These are phyloP conservation scores for Callipepla californica DNA, from an alignment of 2,113 vertebrate genomes.

Conservation along the genomic window DNA sequence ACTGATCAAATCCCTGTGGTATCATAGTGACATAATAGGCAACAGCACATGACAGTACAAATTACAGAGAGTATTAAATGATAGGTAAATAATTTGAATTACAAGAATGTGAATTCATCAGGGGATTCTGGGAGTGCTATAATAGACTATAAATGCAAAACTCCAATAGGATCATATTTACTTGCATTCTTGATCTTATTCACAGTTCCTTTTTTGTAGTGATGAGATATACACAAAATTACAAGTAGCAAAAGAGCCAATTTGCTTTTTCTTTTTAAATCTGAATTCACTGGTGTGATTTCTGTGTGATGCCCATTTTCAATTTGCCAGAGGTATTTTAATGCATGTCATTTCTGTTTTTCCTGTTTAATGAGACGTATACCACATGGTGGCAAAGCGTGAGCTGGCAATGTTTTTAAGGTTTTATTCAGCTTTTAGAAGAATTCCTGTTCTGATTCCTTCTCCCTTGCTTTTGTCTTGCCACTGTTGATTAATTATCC, in stretches of 20 bases:
- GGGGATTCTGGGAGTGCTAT: constrained; percentile 3
- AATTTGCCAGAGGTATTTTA: neutral
- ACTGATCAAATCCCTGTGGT: constrained; percentile 48
- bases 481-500: neutral
- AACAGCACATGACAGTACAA: constrained; percentile 22
- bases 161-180: fast-evolving
- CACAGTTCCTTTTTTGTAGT: neutral
- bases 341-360: neutral
- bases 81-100: constrained; percentile 49
- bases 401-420: neutral
- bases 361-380: neutral
- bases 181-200: neutral
- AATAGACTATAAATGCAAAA: neutral
- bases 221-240: neutral
- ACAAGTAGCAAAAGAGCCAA: neutral
- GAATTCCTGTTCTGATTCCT: neutral
- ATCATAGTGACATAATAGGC: constrained; percentile 41
- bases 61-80: constrained; percentile 33
- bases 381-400: neutral
- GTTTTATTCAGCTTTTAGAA: neutral
- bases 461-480: neutral
- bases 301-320: constrained; percentile 1
- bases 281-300: neutral
- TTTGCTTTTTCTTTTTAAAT: constrained; percentile 20
- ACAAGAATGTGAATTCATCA: constrained; percentile 19